Evolutionary conservation across 2,797 vertebrate genomes (phyloP), one percentile per base, ranked within the genome.

Genomic region (Fratercula arctica): DNA sequence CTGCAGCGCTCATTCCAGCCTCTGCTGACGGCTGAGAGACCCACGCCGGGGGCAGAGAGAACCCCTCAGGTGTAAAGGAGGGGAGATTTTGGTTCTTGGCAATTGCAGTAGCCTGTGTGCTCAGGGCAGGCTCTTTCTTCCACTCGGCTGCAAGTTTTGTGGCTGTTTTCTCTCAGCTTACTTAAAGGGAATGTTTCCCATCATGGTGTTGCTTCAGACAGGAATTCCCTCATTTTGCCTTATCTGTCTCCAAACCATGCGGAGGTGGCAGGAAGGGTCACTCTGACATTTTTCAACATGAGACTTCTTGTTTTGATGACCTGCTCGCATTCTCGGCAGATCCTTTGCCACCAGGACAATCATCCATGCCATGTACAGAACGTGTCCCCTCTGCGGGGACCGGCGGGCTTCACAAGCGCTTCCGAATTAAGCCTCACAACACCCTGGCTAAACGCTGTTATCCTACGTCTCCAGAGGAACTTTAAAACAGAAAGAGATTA

Each of bases 401-500:
- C 3, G 1, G n/a, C 1, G 1, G 35, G 50, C 53, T 93, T 83
- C 91, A 69, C 28, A 78, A 48, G 57, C 0, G 0, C 59, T 83
- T 78, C 82, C 9, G 5, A 89, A 88, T 81, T 78, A 86, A 92
- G 28, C n/a, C 46, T 68, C 31, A 31, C 9, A 3, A 78, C 61
- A 85, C 57, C 35, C 87, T 67, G 33, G 43, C 82, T 90, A 61
- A 78, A 37, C 57, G 5, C 72, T 70, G 79, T 88, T 93, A 91
- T 73, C 87, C 69, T 39, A 4, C 0, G 0, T 45, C 80, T 94
- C 69, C 2, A 2, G 63, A 91, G 76, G 69, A 96, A 76, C 48
- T 89, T 56, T 79, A 66, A 89, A 57, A n/a, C 54, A 94, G 69
- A 91, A 85, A 59, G 41, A 91, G 79, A 94, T 91, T 93, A 97